A percentile compares a stretch with the other conserved stretches of the same genome.
phyloP scores from a whole-genome alignment of 2,888 invertebrate species.

The Oscheius sp. region DNA sequence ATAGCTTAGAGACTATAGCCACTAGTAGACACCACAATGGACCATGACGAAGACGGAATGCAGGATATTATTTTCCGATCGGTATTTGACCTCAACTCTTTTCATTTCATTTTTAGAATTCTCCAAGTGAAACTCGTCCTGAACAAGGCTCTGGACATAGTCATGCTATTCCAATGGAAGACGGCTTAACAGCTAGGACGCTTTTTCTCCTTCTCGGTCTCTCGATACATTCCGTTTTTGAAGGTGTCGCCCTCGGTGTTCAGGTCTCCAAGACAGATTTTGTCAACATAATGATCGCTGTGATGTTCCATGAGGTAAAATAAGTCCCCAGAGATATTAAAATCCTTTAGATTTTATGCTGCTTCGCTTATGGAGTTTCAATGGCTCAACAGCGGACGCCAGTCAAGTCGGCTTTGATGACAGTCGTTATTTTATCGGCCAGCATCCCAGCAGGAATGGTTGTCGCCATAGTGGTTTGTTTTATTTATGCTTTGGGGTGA shows the following conservation, averaged over 20 bases:
- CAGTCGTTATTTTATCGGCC: conserved; percentile 54
- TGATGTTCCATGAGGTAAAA: conserved; percentile 62
- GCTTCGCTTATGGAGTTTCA: conserved; percentile 64
- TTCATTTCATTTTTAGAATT: conserved; percentile 9
- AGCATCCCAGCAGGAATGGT: conserved; percentile 64
- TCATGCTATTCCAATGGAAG: conserved; percentile 22
- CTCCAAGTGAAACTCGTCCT: conserved; percentile 2
- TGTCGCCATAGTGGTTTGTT: conserved; percentile 49
- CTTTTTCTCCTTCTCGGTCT: conserved; percentile 74
- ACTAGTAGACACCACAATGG: conserved; percentile 33
- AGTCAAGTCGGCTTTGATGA: conserved; percentile 45
- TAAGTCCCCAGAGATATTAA: too few species aligned
- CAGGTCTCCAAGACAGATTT: conserved; percentile 68
- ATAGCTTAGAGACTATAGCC: conserved; percentile 4
- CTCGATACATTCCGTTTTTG: conserved; percentile 76
- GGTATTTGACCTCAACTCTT: conserved; percentile 12
- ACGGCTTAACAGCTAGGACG: conserved; percentile 28
- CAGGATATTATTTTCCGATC: conserved; percentile 60
- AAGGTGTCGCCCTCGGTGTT: conserved; percentile 76
- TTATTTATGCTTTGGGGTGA: background rate
- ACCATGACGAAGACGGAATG: conserved; percentile 52
- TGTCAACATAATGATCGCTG: conserved; percentile 59
- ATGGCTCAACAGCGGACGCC: conserved; percentile 61
- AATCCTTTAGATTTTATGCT: conserved; percentile 55
- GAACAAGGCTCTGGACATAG: conserved; percentile 18